These are phyloP conservation scores for Drosophila nigritarsus DNA, from an alignment of 2,888 invertebrate species.

Conservation along the genomic window DNA sequence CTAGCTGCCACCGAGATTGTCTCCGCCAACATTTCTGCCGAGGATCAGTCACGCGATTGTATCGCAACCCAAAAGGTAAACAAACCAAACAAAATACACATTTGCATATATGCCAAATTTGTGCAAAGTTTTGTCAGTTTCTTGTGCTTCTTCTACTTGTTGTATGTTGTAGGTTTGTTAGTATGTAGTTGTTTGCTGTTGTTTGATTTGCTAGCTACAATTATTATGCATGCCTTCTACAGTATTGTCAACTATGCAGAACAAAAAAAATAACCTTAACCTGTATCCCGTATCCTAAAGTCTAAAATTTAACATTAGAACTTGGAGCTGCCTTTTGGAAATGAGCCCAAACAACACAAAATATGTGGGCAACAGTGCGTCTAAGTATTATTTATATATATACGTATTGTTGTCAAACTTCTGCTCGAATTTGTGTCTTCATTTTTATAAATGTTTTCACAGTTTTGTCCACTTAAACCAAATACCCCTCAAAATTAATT, in stretches of 20 bases:
- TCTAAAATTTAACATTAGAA: background rate
- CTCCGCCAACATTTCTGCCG: constrained; percentile 45
- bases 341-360: background rate
- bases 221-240: constrained; percentile 67
- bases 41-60: constrained; percentile 80
- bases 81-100: constrained; percentile 5
- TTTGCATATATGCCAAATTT: constrained; percentile 57
- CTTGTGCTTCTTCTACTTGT: constrained; percentile 16
- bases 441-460: no score
- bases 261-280: constrained; percentile 25
- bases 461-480: background rate
- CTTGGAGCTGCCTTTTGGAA: background rate
- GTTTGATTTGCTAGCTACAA: constrained; percentile 44
- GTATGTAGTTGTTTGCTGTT: constrained; percentile 40
- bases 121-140: constrained; percentile 44
- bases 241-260: constrained; percentile 72
- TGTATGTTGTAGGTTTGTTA: constrained; percentile 31
- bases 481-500: background rate
- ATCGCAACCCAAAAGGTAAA: constrained; percentile 81
- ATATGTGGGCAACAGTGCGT: background rate
- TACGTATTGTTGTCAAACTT: background rate
- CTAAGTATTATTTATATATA: background rate
- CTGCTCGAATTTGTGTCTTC: background rate
- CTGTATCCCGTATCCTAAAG: constrained; percentile 8
- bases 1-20: constrained; percentile 61